Evolutionary conservation across 2,888 invertebrate species (phyloP), one percentile per base, ranked within the genome.

Genomic region (Nezara viridula): DNA sequence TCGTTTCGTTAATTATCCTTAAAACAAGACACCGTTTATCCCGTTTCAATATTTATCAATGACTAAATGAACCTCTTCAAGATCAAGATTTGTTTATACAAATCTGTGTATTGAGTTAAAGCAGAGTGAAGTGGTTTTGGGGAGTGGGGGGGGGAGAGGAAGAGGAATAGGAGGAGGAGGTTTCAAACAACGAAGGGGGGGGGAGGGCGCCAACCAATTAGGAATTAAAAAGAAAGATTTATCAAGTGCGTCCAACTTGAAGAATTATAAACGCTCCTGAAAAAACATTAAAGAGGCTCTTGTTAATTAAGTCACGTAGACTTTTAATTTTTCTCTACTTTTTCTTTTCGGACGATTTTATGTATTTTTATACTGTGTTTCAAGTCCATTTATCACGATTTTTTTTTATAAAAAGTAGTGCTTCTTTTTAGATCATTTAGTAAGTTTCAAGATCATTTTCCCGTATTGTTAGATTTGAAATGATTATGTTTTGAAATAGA

Each of bases 291-390:
- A 73, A 37, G 32, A 21, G 32, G 1, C 37, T 21, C 66, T 73
- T 73, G 37, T 73, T 73, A 73, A 73, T 73, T 73, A 73, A 73
- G 66, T 73, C 66, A 37, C 66, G 66, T 73, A 73, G 37, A 37
- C 37, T 73, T 73, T 73, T 73, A 73, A 37, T 73, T 73, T 73
- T 7, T 37, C 21, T 73, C 19, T 37, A n/a, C n/a, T n/a, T n/a
- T 73, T 37, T 21, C 7, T 7, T 73, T 73, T 73, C 19, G 7
- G 19, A 73, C 7, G 19, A 73, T 73, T 73, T 73, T 37, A 60
- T 73, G 21, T 73, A 37, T 73, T 73, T 73, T 73, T 73, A 19
- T 37, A 37, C 2, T 37, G 6, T 7, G 1, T 73, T 73, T 73
- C 16, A 6, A 19, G 19, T 37, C 7, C 37, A 19, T 73, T 73